Percentiles rank a stretch among this genome's conserved stretches.
Evolutionary conservation across 2,888 invertebrate species (phyloP).

Genomic region (Amphipyra tragopoginis): DNA sequence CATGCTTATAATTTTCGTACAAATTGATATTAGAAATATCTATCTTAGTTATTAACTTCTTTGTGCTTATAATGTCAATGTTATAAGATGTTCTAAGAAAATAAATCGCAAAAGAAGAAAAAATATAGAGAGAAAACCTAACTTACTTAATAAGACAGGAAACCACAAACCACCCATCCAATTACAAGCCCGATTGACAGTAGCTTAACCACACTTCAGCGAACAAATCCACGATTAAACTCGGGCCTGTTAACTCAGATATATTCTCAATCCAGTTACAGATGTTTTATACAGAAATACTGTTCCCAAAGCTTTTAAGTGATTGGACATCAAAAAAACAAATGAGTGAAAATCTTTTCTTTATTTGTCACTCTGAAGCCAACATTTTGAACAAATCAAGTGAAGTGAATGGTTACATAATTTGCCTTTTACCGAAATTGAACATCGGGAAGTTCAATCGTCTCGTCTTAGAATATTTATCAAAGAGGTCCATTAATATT

Average conservation of each 20-base stretch:
- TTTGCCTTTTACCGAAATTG: constrained; percentile 56
- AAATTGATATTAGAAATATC: too few relatives aligned
- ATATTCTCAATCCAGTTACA: constrained; percentile 40
- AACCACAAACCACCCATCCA: constrained; percentile 32
- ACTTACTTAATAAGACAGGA: constrained; percentile 1
- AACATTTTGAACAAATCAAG: constrained; percentile 48
- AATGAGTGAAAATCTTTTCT: constrained; percentile 50
- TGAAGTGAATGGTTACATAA: constrained; percentile 31
- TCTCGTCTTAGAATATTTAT: constrained; percentile 34
- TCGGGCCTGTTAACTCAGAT: constrained; percentile 24
- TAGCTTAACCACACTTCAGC: constrained; percentile 37
- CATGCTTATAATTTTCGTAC: neutral
- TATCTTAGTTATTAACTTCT: too few relatives aligned
- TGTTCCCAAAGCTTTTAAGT: constrained; percentile 56
- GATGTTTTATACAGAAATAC: constrained; percentile 53
- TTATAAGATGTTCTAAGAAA: too few relatives aligned
- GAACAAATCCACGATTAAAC: constrained; percentile 42
- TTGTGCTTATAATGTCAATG: too few relatives aligned
- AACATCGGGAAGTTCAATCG: constrained; percentile 38
- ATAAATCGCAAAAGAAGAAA: too few relatives aligned
- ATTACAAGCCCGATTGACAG: constrained; percentile 30
- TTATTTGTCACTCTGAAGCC: constrained; percentile 50
- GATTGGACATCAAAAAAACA: constrained; percentile 58
- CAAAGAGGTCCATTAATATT: constrained; percentile 38
- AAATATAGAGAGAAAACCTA: too few relatives aligned